Evolutionary conservation across 2,113 vertebrate species (phyloP).

Genomic region (Apaloderma vittatum): DNA sequence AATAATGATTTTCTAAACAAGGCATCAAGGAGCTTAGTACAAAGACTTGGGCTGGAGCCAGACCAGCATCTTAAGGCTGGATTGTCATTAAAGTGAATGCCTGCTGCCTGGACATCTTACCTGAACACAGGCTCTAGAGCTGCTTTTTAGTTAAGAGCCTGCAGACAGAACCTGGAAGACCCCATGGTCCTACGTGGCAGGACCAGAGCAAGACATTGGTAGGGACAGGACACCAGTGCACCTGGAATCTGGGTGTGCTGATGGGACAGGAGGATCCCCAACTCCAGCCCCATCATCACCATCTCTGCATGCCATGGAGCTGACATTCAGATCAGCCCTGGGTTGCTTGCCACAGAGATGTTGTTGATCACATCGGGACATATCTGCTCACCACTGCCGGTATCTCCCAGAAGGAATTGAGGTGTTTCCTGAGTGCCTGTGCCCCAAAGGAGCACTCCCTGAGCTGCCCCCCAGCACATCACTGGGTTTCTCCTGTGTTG

Average conservation of each 20-base stretch:
- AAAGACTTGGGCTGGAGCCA: slow-evolving; percentile 30
- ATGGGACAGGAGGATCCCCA: neutral
- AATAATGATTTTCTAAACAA: slow-evolving; percentile 65
- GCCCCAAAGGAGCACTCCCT: neutral
- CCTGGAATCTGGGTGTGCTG: neutral
- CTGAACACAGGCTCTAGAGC: neutral
- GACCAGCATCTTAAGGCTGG: neutral
- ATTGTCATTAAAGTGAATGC: slow-evolving; percentile 3
- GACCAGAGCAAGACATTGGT: rapidly evolving
- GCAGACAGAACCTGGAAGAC: neutral
- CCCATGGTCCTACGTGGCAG: neutral
- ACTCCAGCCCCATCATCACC: neutral
- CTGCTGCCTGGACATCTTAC: neutral
- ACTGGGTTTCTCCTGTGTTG: neutral
- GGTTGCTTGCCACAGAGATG: neutral
- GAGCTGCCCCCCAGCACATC: neutral
- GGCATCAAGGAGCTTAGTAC: slow-evolving; percentile 47
- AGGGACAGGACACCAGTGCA: rapidly evolving
- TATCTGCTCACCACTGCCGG: neutral
- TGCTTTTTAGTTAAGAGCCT: neutral
- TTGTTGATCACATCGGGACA: neutral
- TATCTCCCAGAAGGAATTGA: neutral
- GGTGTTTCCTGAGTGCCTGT: rapidly evolving
- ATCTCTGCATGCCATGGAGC: neutral
- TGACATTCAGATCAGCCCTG: too few relatives aligned